Conservation (phyloP, 2,888 invertebrate genomes). For the Yponomeuta malinellus region DNA sequence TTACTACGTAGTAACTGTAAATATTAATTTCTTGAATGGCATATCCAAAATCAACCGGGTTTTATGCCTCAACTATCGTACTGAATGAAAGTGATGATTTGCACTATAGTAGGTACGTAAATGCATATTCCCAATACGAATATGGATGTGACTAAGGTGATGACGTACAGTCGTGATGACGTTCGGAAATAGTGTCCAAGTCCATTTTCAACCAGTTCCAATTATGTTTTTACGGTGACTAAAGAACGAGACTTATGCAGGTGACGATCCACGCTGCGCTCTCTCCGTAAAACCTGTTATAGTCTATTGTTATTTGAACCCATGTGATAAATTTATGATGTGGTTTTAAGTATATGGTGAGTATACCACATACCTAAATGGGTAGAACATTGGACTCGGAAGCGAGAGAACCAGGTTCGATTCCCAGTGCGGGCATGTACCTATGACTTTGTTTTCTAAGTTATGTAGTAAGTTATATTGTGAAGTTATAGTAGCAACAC, state of each 20-base stretch:
- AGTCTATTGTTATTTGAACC: background rate
- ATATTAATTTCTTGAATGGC: background rate
- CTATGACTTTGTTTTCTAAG: too few relatives aligned
- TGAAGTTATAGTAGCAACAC: too few relatives aligned
- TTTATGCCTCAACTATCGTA: background rate
- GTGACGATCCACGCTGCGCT: background rate
- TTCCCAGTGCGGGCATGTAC: too few relatives aligned
- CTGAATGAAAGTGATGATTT: background rate
- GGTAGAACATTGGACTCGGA: too few relatives aligned
- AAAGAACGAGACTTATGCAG: background rate
- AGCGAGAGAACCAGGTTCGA: too few relatives aligned
- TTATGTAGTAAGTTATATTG: too few relatives aligned
- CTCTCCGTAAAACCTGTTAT: background rate
- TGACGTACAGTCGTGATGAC: background rate
- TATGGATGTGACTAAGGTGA: background rate
- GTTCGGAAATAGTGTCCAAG: background rate
- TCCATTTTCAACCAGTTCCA: background rate
- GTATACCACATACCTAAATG: too few relatives aligned
- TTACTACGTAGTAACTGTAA: background rate
- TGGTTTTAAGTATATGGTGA: background rate
- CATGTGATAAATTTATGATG: background rate
- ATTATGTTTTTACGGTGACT: background rate
- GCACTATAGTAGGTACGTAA: too few relatives aligned
- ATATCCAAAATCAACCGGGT: background rate
- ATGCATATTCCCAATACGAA: background rate